Conservation (phyloP, 2,797 vertebrate genomes). For the Falco columbarius region DNA sequence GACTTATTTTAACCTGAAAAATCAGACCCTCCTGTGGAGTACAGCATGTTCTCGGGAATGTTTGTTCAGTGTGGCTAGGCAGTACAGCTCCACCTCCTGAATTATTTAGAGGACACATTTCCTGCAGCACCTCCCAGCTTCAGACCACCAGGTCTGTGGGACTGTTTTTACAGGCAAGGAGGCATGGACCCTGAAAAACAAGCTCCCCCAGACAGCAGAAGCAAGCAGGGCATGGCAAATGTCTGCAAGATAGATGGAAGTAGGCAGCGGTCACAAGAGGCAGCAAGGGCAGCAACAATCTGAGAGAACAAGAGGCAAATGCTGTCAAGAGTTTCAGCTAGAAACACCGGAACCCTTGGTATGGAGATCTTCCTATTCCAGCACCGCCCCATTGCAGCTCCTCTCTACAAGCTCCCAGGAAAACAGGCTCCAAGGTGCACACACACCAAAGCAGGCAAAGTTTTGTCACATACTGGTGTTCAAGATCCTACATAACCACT, state of each 20-base stretch:
- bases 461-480: neutral
- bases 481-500: neutral
- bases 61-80: slow-evolving; percentile 48
- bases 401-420: neutral
- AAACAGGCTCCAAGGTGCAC: neutral
- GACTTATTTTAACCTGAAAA: slow-evolving; percentile 47
- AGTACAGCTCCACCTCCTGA: slow-evolving; percentile 57
- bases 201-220: neutral
- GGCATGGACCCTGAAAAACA: neutral
- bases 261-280: neutral
- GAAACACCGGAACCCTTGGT: neutral
- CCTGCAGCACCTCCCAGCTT: slow-evolving; percentile 35
- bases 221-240: neutral
- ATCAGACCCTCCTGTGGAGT: slow-evolving; percentile 26
- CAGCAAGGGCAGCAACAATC: neutral
- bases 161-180: neutral
- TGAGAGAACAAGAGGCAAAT: neutral
- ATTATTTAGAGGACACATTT: slow-evolving; percentile 55
- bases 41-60: slow-evolving; percentile 44
- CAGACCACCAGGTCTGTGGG: neutral
- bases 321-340: neutral
- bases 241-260: neutral
- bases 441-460: neutral
- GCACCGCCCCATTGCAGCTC: neutral
- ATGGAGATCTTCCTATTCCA: neutral